Evolutionary conservation across 2,888 invertebrate species (phyloP), one percentile per base, ranked within the genome.

Genomic region (Ormyrus labotus): DNA sequence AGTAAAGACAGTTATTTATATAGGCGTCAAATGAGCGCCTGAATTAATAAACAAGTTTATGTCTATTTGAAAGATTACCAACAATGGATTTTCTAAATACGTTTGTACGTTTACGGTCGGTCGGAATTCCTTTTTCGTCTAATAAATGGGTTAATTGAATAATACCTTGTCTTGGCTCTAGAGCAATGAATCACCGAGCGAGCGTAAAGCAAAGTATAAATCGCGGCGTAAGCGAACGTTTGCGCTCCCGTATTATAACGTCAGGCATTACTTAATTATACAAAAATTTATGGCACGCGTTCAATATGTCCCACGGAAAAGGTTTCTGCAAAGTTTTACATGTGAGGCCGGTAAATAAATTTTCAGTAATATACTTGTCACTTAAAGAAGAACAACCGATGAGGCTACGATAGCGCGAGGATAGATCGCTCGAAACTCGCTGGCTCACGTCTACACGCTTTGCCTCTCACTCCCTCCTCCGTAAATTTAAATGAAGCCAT

Each of bases 401-500:
- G 77, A 53, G 69, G 73, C 77, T 68, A 73, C 60, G 78, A 81
- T 84, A 81, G 74, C 78, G 78, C 80, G 81, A 70, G 76, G 80
- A 81, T 81, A 75, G 73, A 71, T 82, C 71, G 67, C 58, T 70
- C 19, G 34, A 47, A 71, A 55, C 19, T 10, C 78, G 73, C 73
- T 80, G 48, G 60, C 9, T 47, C 58, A 53, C 48, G 13, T 9
- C 60, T 5, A 13, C 11, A 10, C 9, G 7, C 57, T 58, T 53
- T 53, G 48, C 47, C 76, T 55, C 48, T 63, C 63, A 2, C 55
- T 76, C 6, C 9, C 55, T 11, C 50, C 34, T 13, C 75, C 6
- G 8, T 71, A 72, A 82, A 84, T 83, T 83, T 82, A 70, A 75
- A 82, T 78, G 73, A 72, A 79, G 80, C 73, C 75, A 68, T 73